Evolutionary conservation across 2,888 invertebrate species (phyloP), one percentile per base, ranked within the genome.

Genomic region (Alcis repandata): DNA sequence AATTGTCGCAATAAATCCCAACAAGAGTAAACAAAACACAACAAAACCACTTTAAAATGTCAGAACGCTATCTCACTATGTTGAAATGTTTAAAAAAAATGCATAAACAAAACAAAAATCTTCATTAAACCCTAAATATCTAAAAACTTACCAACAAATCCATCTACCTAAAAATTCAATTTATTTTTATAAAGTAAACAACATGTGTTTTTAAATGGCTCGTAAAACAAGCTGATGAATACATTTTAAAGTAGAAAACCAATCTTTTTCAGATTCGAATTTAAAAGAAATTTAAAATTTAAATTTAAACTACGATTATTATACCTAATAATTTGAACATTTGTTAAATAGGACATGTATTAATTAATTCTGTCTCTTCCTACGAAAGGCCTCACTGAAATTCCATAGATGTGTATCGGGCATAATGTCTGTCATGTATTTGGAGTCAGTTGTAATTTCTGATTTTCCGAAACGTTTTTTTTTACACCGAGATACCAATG

Each of bases 1-100:
- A 59, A 64, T 64, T n/a, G 41, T 54, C 33, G 17, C 54, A 48
- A 53, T 64, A 59, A 59, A 64, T 59, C 43, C 41, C 48, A 54
- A 41, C n/a, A 40, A 46, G 32, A 32, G 46, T 46, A 59, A 59
- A 48, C 54, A 64, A 64, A 33, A 54, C 48, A 40, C n/a, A 51
- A 62, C 57, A 45, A 51, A 51, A 48, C 22, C 10, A 19, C 48
- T 48, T 22, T 33, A 56, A 61, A 46, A 60, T 20, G 45, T 51
- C 51, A 49, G 38, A 56, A 45, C 15, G 43, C 32, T 48, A 41
- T 40, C 41, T 20, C 58, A 38, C 45, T 56, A 19, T 1, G 17
- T n/a, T 33, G 17, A 49, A 51, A 19, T 17, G 13, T 20, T 51
- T 27, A 4, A 36, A 19, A 51, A 1, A 13, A 8, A 38, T 4